These are phyloP conservation scores for Myrmecobius fasciatus DNA, from an alignment of 2,113 vertebrate species.

Conservation along the genomic window DNA sequence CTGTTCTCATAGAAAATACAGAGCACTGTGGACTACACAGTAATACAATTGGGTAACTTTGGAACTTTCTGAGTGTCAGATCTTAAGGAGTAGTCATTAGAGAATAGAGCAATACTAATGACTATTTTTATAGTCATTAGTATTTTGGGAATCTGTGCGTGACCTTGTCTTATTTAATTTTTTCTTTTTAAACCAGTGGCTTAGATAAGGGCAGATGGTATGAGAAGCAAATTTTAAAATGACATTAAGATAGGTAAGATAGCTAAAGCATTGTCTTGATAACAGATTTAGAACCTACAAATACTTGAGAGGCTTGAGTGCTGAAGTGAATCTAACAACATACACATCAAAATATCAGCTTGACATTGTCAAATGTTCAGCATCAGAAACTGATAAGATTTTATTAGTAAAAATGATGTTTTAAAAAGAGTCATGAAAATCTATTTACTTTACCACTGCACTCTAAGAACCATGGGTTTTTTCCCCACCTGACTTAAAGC, in stretches of 20 bases:
- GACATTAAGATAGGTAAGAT: not conserved
- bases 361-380: not conserved
- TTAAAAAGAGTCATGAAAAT: not conserved
- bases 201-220: not conserved
- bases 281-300: not conserved
- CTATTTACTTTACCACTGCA: not conserved
- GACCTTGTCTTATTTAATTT: not conserved
- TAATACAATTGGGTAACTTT: not conserved
- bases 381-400: not conserved
- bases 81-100: not conserved
- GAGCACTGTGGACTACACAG: not conserved
- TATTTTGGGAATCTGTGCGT: not conserved
- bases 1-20: not conserved
- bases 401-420: not conserved
- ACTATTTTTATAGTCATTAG: too few species aligned
- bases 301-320: not conserved
- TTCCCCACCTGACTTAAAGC: not conserved
- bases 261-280: not conserved
- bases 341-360: not conserved
- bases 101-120: not conserved
- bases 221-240: not conserved
- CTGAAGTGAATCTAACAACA: not conserved
- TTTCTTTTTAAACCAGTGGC: not conserved
- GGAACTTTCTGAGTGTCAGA: not conserved
- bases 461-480: not conserved